Base-by-base conservation (phyloP, 2,888 invertebrate species). In the Melinaea marsaeus region DNA sequence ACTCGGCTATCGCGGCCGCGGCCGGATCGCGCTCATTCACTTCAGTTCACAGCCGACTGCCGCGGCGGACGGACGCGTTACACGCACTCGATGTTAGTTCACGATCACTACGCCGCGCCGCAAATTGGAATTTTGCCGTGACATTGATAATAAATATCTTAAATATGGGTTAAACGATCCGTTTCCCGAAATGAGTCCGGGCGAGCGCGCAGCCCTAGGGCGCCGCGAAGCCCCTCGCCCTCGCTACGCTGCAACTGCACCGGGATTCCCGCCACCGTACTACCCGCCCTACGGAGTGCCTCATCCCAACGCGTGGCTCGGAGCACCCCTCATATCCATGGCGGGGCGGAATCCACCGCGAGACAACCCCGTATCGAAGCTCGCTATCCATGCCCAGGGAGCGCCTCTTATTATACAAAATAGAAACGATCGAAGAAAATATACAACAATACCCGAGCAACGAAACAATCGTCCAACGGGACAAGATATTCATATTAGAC, bases 321-420 rank as follows among this genome's bases (percentile, higher is more conserved):
- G 95, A 69, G 94, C 95, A 77, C 96, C 96, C 56, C 92, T 96
- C 69, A 95, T 96, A 80, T 95, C 95, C 58, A 95, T 95, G 90
- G 94, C 95, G 69, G 93, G 93, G 78, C 92, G 92, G 58, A 90
- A 92, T 69, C 92, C 88, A 71, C 79, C 79, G 62, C 81, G 91
- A 67, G 84, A 84, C 72, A 90, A 92, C 70, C 93, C 93, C 55
- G 92, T 96, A 69, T 93, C 95, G 9, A 93, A 95, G 74, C 85
- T 96, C 69, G 96, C 96, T 13, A 94, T 95, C 77, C 96, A 96
- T 83, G 95, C 96, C 4, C 96, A 96, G 80, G 96, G 96, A 55
- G 95, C 95, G 55, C 96, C 97, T n/a, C 90, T 97, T 68, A 95
- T 96, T 71, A 92, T 95, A 66, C 91, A 95, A 73, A 93, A 94